Percentiles rank a stretch among this genome's conserved stretches.
phyloP scores from a whole-genome alignment of 2,888 invertebrate species.

The Perizoma flavofasciatum region DNA sequence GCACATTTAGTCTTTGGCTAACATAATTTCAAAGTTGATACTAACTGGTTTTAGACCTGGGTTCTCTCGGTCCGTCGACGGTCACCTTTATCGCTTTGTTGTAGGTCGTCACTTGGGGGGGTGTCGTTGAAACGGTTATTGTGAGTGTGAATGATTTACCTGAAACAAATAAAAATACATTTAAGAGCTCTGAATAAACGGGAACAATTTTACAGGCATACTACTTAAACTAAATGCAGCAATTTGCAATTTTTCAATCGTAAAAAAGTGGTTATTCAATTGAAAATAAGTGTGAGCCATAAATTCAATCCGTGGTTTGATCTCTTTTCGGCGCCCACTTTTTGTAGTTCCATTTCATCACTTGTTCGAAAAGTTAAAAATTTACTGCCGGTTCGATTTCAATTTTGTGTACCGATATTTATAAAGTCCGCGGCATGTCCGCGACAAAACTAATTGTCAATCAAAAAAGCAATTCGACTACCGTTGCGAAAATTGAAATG shows the following conservation, averaged over 20 bases:
- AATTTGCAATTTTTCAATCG: not conserved
- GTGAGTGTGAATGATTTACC: conserved; percentile 99
- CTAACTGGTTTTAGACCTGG: conserved; percentile 94
- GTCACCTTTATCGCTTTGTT: conserved; percentile 99
- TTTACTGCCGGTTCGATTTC: conserved; percentile 72
- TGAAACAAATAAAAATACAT: conserved; percentile 74
- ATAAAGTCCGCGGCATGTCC: conserved; percentile 40
- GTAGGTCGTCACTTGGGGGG: conserved; percentile 98
- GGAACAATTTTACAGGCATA: too few relatives aligned
- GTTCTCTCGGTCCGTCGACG: conserved; percentile 98
- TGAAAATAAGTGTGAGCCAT: conserved; percentile 62
- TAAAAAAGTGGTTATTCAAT: conserved; percentile 32
- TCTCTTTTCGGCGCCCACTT: conserved; percentile 68
- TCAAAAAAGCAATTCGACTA: conserved; percentile 47
- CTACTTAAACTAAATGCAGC: too few relatives aligned
- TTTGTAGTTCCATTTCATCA: conserved; percentile 78
- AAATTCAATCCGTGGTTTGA: conserved; percentile 75
- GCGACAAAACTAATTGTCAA: conserved; percentile 56
- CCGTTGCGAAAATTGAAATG: conserved; percentile 20
- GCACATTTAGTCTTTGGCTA: not conserved
- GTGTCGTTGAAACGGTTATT: conserved; percentile 96
- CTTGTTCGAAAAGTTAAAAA: conserved; percentile 78
- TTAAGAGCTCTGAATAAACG: conserved; percentile 5
- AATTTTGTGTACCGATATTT: conserved; percentile 64
- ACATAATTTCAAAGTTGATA: conserved; percentile 42